Base-by-base conservation (phyloP, 1,140 invertebrate species). In the Cyphomyrmex costatus region DNA sequence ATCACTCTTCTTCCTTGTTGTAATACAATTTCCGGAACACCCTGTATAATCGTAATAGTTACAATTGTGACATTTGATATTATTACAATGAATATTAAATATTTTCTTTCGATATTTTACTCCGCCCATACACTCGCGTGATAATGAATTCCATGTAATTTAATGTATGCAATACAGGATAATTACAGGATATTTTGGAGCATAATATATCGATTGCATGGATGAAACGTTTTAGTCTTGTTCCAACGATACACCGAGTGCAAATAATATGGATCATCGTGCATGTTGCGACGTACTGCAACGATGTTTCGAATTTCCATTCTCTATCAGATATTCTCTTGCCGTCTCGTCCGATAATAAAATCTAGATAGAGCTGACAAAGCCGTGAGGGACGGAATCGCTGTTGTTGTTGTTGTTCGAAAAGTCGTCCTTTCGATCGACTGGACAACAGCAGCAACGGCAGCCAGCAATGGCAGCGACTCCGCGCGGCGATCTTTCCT, bases 291-390 rank as follows among this genome's bases (percentile, higher is more conserved):
- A 36, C 24, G 61, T 36, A n/a, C 49, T 42, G 5, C 49, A 21
- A 12, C 36, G 42, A 42, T 70, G 36, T 80, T 86, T 86, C 88
- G 82, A 83, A 83, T 83, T 83, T 83, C 79, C 24, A 73, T 68
- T 53, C 53, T 73, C 36, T 83, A 73, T 83, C 79, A 46, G 51
- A 82, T 73, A 73, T 30, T 46, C 36, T 42, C 27, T 68, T 36
- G 79, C 36, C 68, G 56, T 30, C 79, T 60, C 33, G 79, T 73
- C 36, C 27, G 79, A 83, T 83, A 83, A 83, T 83, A 73, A 83
- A 83, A 83, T 83, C 79, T 83, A 83, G 79, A 83, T 83, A 83
- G 79, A 61, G 24, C 68, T 83, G 68, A 74, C 79, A 73, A 73
- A 83, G 53, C 68, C 56, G 53, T 73, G 68, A 80, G 63, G 61